A percentile compares a stretch with the other conserved stretches of the same genome.
phyloP scores from a whole-genome alignment of 2,113 vertebrate species.

The Tachuris rubrigastra region DNA sequence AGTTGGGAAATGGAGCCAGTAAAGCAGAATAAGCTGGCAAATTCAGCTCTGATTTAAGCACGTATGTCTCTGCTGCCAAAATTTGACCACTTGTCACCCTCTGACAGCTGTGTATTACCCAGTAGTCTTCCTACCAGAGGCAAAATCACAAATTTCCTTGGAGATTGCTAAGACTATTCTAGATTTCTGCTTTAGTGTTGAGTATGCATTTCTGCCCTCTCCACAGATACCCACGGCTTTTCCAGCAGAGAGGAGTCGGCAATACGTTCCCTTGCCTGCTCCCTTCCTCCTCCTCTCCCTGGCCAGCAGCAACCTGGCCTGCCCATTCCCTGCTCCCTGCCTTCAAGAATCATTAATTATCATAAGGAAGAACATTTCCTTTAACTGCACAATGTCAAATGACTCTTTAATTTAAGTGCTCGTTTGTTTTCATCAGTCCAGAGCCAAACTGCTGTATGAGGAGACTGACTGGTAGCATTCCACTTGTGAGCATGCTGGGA shows the following conservation, averaged over 20 bases:
- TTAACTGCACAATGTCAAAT: background rate
- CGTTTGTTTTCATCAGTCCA: background rate
- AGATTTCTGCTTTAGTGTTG: background rate
- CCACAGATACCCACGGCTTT: background rate
- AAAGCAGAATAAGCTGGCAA: background rate
- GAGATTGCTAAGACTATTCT: background rate
- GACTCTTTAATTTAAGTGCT: background rate
- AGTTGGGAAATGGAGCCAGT: background rate
- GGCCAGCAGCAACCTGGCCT: background rate
- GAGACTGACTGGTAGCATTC: background rate
- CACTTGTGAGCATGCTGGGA: background rate
- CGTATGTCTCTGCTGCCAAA: accelerated
- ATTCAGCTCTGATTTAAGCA: background rate
- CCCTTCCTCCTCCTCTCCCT: background rate
- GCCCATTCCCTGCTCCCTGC: background rate
- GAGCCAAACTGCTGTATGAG: accelerated
- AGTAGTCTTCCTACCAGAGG: background rate
- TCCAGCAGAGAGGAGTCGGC: accelerated
- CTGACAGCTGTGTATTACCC: background rate
- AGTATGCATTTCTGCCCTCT: background rate
- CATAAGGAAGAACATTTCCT: conserved; percentile 20
- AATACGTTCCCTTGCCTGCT: accelerated
- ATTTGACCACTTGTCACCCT: background rate
- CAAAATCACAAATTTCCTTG: background rate
- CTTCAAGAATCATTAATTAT: conserved; percentile 20